Base-by-base conservation (phyloP, 92 coral and sea anemone species). In the Epizoanthus scotinus region DNA sequence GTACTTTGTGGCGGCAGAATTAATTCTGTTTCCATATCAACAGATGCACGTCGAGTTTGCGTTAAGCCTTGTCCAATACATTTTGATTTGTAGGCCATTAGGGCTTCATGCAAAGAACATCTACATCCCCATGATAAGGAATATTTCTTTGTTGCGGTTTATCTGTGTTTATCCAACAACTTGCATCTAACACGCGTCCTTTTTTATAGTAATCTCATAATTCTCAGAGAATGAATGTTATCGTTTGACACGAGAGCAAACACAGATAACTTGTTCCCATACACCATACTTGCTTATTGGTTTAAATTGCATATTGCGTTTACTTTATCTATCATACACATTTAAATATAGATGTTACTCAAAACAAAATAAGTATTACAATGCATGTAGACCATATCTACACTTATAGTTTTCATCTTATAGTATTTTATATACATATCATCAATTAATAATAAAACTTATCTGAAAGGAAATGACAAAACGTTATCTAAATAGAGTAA, bases 71-170 rank as follows among this genome's bases (percentile, higher is more conserved):
- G 31, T 64, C 47, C 44, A 64, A 29, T 64, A 31, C 15, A 64
- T 12, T 64, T 64, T 28, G 40, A 64, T 64, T 64, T 64, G 70
- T 17, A 28, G 21, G 36, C 69, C 69, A 64, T 64, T 64, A 64
- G 47, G 31, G 18, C 20, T 64, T 29, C 47, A 2, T 64, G 21
- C 31, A 29, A 64, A 64, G 21, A 64, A 64, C n/a, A 27, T 44
- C 26, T 22, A 29, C 36, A 28, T 27, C 21, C 3, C 67, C 28
- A 27, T 26, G 36, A 8, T 15, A n/a, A 29, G 40, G 8, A 63
- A 34, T 24, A 29, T 6, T 63, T 27, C 19, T 64, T 64, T 64
- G 44, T 29, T 29, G 28, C 24, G 28, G 28, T 29, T 2, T 34
- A 17, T 3, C n/a, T 29, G 21, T 64, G 24, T 64, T 64, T 64